Evolutionary conservation across 2,797 vertebrate species (phyloP), one percentile per base, ranked within the genome.

Genomic region (Epinephelus awoara): DNA sequence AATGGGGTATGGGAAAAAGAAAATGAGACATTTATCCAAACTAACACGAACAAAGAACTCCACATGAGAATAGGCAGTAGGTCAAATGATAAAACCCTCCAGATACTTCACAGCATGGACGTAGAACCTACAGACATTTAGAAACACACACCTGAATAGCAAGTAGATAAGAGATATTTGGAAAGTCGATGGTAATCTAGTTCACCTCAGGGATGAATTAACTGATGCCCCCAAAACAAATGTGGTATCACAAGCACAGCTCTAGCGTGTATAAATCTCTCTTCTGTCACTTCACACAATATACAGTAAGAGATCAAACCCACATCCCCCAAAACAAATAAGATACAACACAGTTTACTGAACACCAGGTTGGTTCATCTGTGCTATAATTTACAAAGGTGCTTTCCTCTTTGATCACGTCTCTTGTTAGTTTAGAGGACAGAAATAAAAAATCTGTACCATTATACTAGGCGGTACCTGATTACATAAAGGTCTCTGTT

Each of bases 331-430:
- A 27, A 61, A 84, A 79, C 21, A 75, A 73, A 83, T 49, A 61
- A 71, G 59, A 70, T 68, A 89, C 82, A 83, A 86, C 80, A 86
- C 84, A 86, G 84, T 73, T 84, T 51, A 54, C 51, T 73, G 87
- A 86, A 85, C 83, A 34, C 74, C 71, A 27, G 79, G 78, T 29
- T 21, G 61, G 87, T 88, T 91, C 83, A 65, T 47, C 89, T 90
- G 91, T 89, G 87, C 80, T 85, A 69, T 88, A 66, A 90, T 87
- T 84, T 85, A 88, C 84, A 90, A 89, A 92, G 86, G 86, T 85
- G 85, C 83, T 85, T 82, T 87, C 56, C 54, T 85, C 72, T 80
- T 75, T 67, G 21, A 83, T 59, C 25, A n/a, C 29, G 2, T 81
- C 66, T 85, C 55, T 70, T 63, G 12, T 78, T 61, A 40, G 61